Conservation (phyloP, 2,888 invertebrate species). For the Clusia tigrina region DNA sequence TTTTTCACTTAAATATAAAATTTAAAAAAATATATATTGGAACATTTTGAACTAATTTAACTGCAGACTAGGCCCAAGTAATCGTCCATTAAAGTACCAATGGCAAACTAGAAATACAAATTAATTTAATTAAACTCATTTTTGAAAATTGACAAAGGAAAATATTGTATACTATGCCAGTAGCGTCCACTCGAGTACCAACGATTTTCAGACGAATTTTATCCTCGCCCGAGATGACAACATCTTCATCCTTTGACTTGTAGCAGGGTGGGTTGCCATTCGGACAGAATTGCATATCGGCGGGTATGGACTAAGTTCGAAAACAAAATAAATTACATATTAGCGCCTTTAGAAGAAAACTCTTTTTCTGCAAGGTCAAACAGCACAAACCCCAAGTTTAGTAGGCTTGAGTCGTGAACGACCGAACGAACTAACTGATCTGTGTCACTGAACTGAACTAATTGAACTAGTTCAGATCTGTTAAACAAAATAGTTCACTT, state of each 20-base stretch:
- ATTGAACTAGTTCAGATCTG: too few species aligned
- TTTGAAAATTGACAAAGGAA: too few species aligned
- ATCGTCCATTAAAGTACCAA: slow-evolving; percentile 99
- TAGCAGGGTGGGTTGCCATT: slow-evolving; percentile 98
- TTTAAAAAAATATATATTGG: too few species aligned
- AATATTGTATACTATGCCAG: slow-evolving; percentile 92
- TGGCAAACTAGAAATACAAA: slow-evolving; percentile 85
- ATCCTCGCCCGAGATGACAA: slow-evolving; percentile 96
- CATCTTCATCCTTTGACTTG: slow-evolving; percentile 97
- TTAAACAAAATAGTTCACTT: too few species aligned
- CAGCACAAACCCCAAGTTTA: neutral
- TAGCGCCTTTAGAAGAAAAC: neutral
- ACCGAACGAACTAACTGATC: too few species aligned
- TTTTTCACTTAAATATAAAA: too few species aligned
- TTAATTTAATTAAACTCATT: neutral
- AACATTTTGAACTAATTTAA: too few species aligned
- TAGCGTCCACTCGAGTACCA: slow-evolving; percentile 97
- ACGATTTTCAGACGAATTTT: slow-evolving; percentile 98
- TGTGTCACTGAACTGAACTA: too few species aligned
- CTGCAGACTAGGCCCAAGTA: slow-evolving; percentile 81
- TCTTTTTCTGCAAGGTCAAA: slow-evolving; percentile 24
- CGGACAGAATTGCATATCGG: slow-evolving; percentile 99
- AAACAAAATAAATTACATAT: slow-evolving; percentile 29
- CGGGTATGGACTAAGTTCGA: slow-evolving; percentile 87
- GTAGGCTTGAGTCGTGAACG: neutral